phyloP scores from a whole-genome alignment of 2,113 vertebrate genomes.

The Saguinus imperator region DNA sequence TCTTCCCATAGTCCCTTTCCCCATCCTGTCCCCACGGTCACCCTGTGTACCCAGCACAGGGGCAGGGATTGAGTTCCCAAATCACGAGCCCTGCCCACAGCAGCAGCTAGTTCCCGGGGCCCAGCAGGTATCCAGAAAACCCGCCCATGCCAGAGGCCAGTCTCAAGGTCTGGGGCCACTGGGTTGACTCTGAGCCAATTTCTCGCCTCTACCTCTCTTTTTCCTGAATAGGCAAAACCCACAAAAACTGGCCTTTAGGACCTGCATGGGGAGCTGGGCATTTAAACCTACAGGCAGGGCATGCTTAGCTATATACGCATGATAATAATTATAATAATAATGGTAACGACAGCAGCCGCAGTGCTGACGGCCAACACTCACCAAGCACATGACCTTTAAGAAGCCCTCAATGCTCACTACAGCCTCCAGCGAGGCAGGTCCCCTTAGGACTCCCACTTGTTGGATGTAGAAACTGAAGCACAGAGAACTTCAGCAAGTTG shows the following conservation, averaged over 20 bases:
- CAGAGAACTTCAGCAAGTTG: background rate
- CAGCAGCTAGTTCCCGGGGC: background rate
- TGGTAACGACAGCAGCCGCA: fast-evolving
- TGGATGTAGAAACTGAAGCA: background rate
- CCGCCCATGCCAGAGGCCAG: background rate
- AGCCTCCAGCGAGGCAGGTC: background rate
- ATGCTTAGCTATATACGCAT: fast-evolving
- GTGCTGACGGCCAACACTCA: fast-evolving
- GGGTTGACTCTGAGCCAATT: background rate
- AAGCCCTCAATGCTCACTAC: background rate
- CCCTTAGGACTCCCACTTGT: background rate
- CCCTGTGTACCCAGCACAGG: background rate
- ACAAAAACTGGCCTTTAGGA: background rate
- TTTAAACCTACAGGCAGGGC: background rate
- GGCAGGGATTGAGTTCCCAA: background rate
- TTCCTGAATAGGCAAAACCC: background rate
- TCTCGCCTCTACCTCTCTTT: background rate
- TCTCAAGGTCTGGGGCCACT: background rate
- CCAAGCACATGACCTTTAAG: fast-evolving
- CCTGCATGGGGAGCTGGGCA: background rate
- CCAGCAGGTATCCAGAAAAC: background rate
- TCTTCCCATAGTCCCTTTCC: background rate
- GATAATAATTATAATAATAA: fast-evolving
- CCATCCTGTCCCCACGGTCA: background rate
- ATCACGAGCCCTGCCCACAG: background rate